Evolutionary conservation across 2,113 vertebrate genomes (phyloP).

Genomic region (Microtus pennsylvanicus): DNA sequence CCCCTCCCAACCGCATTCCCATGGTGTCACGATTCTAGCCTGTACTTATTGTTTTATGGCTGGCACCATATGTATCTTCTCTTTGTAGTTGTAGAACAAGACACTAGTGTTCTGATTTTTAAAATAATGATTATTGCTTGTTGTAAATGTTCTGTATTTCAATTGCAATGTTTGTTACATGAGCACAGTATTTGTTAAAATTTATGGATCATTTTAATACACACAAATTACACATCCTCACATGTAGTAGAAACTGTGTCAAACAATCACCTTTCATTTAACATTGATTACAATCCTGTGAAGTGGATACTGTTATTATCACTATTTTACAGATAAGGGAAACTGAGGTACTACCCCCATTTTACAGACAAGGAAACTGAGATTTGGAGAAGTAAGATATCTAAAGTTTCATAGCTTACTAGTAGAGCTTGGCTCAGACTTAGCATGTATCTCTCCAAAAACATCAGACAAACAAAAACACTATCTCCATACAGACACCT

Average conservation of each 20-base stretch:
- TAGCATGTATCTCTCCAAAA: slow-evolving; percentile 15
- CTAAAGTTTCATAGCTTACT: neutral
- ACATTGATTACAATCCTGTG: neutral
- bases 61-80: neutral
- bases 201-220: neutral
- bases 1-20: neutral
- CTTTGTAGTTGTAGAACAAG: slow-evolving; percentile 15
- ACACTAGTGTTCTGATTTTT: slow-evolving; percentile 38
- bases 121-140: slow-evolving; percentile 24
- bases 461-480: slow-evolving; percentile 20
- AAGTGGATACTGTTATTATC: neutral
- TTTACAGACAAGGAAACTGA: slow-evolving; percentile 11
- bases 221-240: slow-evolving; percentile 10
- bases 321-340: neutral
- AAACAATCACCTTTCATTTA: neutral
- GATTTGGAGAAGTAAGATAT: neutral
- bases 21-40: neutral
- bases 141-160: slow-evolving; percentile 1
- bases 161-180: neutral
- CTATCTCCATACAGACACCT: neutral
- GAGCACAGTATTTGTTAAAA: slow-evolving; percentile 1
- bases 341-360: neutral
- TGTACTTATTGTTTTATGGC: neutral
- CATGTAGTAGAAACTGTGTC: neutral
- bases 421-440: neutral